Conservation (phyloP, 1,140 invertebrate genomes). For the Dryas iulia region DNA sequence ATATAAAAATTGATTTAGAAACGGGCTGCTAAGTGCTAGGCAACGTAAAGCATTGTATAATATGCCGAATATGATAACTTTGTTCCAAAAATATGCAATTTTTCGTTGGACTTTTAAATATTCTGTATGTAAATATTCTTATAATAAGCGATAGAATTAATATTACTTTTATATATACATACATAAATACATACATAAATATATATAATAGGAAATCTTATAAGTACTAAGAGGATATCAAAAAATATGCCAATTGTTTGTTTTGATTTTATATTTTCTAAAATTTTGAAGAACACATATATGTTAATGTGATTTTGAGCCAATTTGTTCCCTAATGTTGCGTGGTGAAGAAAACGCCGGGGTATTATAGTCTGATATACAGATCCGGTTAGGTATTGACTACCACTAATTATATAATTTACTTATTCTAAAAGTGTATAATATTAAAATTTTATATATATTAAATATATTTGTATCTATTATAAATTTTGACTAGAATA, state of each 20-base stretch:
- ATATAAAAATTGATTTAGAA: not conserved
- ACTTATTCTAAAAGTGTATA: not conserved
- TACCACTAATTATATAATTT: not conserved
- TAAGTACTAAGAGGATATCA: slow-evolving; percentile 7
- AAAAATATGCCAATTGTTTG: slow-evolving; percentile 13
- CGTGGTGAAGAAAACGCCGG: not conserved
- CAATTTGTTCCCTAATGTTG: slow-evolving; percentile 12
- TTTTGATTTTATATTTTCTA: slow-evolving; percentile 16
- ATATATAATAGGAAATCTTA: not conserved
- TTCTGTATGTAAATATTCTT: too few relatives aligned
- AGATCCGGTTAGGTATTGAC: too few relatives aligned
- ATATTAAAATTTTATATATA: not conserved
- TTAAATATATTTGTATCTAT: too few relatives aligned
- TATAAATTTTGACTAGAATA: slow-evolving; percentile 2
- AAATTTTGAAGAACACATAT: slow-evolving; percentile 14
- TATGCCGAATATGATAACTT: too few relatives aligned
- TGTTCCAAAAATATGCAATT: too few relatives aligned
- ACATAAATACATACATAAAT: not conserved
- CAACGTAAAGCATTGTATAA: too few relatives aligned
- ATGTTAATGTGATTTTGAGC: slow-evolving; percentile 11
- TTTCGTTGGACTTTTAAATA: too few relatives aligned
- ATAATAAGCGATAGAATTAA: too few relatives aligned
- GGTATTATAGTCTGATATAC: too few relatives aligned
- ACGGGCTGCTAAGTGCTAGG: not conserved
- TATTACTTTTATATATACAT: not conserved